Evolutionary conservation across 1,140 invertebrate genomes (phyloP).

Genomic region (Drosophila eugracilis): DNA sequence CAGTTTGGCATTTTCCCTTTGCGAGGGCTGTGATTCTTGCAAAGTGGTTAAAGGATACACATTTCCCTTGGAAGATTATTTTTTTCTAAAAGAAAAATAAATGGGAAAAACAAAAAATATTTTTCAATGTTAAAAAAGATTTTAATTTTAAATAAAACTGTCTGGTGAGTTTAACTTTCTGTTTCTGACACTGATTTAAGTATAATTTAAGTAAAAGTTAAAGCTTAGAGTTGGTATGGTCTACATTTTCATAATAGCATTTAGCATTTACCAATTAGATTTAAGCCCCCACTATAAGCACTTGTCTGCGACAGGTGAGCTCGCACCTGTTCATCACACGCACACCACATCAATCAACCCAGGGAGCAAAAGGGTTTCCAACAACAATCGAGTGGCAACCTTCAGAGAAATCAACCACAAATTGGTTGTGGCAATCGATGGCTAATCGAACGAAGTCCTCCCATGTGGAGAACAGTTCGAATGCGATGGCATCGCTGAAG

Average conservation of each 20-base stretch:
- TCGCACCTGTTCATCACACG: constrained; percentile 12
- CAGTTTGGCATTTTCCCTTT: constrained; percentile 1
- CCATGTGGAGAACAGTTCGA: neutral
- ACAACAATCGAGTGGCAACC: constrained; percentile 45
- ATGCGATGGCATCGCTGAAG: constrained; percentile 41
- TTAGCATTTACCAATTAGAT: constrained; percentile 16
- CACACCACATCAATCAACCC: constrained; percentile 43
- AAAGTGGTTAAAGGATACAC: neutral
- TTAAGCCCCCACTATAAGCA: constrained; percentile 5
- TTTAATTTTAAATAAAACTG: too few species aligned
- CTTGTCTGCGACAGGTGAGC: constrained; percentile 29
- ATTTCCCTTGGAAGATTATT: too few species aligned
- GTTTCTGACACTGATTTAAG: too few species aligned
- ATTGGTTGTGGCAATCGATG: constrained; percentile 74
- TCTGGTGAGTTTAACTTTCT: too few species aligned
- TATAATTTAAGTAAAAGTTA: too few species aligned
- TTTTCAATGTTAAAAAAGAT: too few species aligned
- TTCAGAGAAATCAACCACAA: constrained; percentile 63
- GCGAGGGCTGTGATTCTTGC: neutral
- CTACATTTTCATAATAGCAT: neutral
- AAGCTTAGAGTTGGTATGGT: too few species aligned
- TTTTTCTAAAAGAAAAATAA: too few species aligned
- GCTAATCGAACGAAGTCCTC: constrained; percentile 54
- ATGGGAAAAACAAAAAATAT: neutral
- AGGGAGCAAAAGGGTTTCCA: constrained; percentile 10